A percentile compares a stretch with the other conserved stretches of the same genome.
phyloP scores from a whole-genome alignment of 1,140 invertebrate species.

The Zaprionus lachaisei region DNA sequence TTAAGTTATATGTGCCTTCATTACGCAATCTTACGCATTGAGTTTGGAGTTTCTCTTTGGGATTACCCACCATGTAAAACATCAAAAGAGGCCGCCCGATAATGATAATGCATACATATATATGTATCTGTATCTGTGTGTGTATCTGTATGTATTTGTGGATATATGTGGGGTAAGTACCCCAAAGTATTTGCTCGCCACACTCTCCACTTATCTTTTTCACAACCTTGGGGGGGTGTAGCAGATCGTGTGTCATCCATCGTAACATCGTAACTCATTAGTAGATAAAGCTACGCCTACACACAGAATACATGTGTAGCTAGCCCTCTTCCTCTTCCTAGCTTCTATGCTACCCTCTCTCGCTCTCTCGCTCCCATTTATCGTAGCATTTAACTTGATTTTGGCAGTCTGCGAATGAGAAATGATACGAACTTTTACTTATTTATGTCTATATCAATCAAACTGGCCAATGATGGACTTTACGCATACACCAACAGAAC shows the following conservation, averaged over 20 bases:
- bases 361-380: not conserved
- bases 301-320: not conserved
- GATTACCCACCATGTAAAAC: not conserved
- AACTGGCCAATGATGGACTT: constrained; percentile 52
- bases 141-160: constrained; percentile 8
- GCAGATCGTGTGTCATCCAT: constrained; percentile 54
- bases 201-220: constrained; percentile 43
- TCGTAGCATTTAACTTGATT: constrained; percentile 20
- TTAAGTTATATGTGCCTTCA: not conserved
- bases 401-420: constrained; percentile 38
- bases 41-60: not conserved
- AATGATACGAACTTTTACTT: constrained; percentile 48
- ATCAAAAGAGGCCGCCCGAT: constrained; percentile 19
- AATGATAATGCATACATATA: constrained; percentile 47
- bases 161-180: constrained; percentile 61
- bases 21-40: not conserved
- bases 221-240: constrained; percentile 69
- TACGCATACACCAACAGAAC: constrained; percentile 16
- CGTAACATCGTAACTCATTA: constrained; percentile 41
- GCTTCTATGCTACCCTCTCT: not conserved
- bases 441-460: constrained; percentile 61
- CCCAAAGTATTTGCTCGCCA: constrained; percentile 56
- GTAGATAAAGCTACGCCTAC: constrained; percentile 44
- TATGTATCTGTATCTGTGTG: not conserved
- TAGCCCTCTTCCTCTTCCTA: not conserved